These are phyloP conservation scores for Cuculus canorus DNA, from an alignment of 2,797 vertebrate genomes.

Conservation along the genomic window DNA sequence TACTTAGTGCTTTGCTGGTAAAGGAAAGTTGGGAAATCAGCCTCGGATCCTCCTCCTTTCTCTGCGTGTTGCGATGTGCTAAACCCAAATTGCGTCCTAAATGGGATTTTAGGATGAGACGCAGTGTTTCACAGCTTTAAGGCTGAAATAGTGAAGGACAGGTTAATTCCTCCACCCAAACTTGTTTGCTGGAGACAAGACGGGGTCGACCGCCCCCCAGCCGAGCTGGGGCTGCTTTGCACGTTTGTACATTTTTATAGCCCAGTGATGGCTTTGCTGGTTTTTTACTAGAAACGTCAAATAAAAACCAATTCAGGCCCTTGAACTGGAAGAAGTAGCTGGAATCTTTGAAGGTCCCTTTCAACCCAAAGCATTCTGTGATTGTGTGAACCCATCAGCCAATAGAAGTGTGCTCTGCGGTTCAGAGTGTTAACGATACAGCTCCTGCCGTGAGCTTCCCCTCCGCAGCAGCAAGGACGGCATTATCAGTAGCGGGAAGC, in stretches of 20 bases:
- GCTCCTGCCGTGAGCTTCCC: not conserved
- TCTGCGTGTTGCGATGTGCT: not conserved
- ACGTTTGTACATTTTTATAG: not conserved
- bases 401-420: accelerated
- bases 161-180: not conserved
- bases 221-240: not conserved
- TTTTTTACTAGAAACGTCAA: not conserved
- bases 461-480: not conserved
- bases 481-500: not conserved
- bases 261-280: not conserved
- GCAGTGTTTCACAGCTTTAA: not conserved
- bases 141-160: not conserved
- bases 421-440: not conserved
- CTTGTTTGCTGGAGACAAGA: not conserved
- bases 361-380: too few relatives aligned
- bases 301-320: not conserved
- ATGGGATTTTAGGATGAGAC: not conserved
- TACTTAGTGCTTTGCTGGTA: not conserved
- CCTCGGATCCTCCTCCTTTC: not conserved
- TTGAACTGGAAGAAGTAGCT: not conserved
- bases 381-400: not conserved
- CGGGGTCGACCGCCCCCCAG: accelerated
- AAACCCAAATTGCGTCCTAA: not conserved
- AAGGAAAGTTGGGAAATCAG: not conserved
- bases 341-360: not conserved